Conservation (phyloP, 2,113 vertebrate species). For the Cyprinodon tularosa region DNA sequence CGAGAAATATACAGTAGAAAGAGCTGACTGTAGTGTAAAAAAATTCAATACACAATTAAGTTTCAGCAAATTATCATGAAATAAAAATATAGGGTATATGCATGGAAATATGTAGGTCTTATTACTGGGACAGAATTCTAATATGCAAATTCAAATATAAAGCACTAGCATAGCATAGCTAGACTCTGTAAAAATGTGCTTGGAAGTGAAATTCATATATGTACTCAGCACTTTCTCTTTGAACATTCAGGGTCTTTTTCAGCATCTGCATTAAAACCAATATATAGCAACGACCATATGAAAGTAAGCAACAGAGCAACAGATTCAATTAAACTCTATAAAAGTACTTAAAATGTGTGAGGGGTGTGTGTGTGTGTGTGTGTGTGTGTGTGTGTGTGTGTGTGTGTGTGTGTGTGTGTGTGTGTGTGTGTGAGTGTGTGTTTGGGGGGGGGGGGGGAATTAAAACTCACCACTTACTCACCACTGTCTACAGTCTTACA, state of each 20-base stretch:
- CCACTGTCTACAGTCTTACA: slow-evolving; percentile 9
- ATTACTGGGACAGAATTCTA: background rate
- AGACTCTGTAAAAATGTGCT: slow-evolving; percentile 5
- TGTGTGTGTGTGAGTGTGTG: too few relatives aligned
- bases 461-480: background rate
- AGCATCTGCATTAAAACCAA: background rate
- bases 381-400: too few relatives aligned
- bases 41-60: background rate
- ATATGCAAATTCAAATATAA: background rate
- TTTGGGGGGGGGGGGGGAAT: too few relatives aligned
- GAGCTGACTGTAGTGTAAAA: background rate
- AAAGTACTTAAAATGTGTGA: too few relatives aligned
- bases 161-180: background rate
- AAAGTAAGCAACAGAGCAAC: background rate
- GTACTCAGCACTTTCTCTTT: background rate
- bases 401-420: too few relatives aligned
- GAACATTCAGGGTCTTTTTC: background rate
- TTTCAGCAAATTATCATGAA: background rate
- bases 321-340: background rate
- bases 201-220: background rate
- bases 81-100: background rate
- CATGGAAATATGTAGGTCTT: background rate
- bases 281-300: background rate
- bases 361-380: too few relatives aligned
- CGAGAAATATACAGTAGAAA: too few relatives aligned